Percentiles rank a stretch among this genome's conserved stretches.
phyloP scores from a whole-genome alignment of 2,888 invertebrate species.

The Barypeithes pellucidus region DNA sequence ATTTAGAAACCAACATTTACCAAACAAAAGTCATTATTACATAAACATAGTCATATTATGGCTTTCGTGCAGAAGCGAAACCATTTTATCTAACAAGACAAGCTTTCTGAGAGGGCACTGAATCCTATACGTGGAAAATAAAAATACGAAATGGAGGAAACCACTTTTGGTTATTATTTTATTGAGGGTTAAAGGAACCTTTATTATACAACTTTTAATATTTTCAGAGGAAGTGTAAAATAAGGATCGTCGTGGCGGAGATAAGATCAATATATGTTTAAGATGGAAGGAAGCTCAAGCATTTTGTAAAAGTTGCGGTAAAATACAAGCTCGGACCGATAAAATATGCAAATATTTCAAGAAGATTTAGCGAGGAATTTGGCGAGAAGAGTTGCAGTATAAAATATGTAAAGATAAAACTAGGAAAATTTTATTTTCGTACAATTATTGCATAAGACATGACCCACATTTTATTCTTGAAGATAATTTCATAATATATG shows the following conservation, averaged over 20 bases:
- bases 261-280: conserved; percentile 20
- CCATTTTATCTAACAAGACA: conserved; percentile 31
- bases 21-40: conserved; percentile 19
- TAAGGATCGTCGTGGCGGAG: conserved; percentile 5
- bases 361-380: background rate
- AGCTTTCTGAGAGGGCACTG: conserved; percentile 37
- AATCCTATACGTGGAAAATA: conserved; percentile 42
- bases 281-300: background rate
- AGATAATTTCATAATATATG: too few species aligned
- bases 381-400: background rate
- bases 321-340: background rate
- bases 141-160: conserved; percentile 46
- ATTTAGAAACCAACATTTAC: conserved; percentile 32
- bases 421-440: too few species aligned
- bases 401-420: too few species aligned
- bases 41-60: conserved; percentile 9
- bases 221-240: conserved; percentile 18
- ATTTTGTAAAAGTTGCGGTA: background rate
- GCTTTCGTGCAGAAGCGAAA: conserved; percentile 23
- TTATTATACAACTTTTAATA: conserved; percentile 46
- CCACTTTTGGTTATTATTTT: conserved; percentile 50
- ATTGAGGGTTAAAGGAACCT: conserved; percentile 44
- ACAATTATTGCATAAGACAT: too few species aligned
- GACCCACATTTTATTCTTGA: too few species aligned
- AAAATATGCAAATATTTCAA: background rate